Percentiles rank a stretch among this genome's conserved stretches.
These are phyloP conservation scores for Amphiduros pacificus DNA, from an alignment of 2,888 invertebrate genomes.

Conservation along the genomic window DNA sequence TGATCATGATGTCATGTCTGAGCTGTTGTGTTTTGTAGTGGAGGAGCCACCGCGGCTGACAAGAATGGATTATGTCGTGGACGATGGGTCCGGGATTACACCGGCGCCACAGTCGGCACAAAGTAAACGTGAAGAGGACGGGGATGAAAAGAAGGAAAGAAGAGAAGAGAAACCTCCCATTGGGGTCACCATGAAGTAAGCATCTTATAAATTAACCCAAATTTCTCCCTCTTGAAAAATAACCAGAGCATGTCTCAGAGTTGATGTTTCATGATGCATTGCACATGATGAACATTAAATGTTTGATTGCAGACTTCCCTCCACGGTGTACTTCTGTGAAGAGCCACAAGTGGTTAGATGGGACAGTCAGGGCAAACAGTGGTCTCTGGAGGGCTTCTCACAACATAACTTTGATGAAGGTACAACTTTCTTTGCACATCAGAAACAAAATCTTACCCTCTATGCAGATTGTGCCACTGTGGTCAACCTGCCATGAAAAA, in stretches of 20 bases:
- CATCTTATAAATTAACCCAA: neutral
- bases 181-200: constrained; percentile 46
- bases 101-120: constrained; percentile 11
- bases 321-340: constrained; percentile 53
- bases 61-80: constrained; percentile 47
- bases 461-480: no score
- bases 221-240: no score
- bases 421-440: constrained; percentile 27
- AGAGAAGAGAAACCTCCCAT: constrained; percentile 50
- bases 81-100: constrained; percentile 26
- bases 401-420: constrained; percentile 54
- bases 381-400: constrained; percentile 55
- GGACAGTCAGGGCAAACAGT: constrained; percentile 49
- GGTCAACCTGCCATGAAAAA: no score
- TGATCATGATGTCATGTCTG: no score
- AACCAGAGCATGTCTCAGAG: no score
- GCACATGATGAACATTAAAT: no score
- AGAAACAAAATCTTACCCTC: no score
- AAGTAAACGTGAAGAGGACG: no score
- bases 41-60: constrained; percentile 47
- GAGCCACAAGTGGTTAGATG: constrained; percentile 57
- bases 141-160: constrained; percentile 36
- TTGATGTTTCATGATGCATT: no score
- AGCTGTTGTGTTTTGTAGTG: no score
- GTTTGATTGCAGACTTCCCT: constrained; percentile 36